Evolutionary conservation across 2,888 invertebrate species (phyloP).

Genomic region (Lysandra bellargus): DNA sequence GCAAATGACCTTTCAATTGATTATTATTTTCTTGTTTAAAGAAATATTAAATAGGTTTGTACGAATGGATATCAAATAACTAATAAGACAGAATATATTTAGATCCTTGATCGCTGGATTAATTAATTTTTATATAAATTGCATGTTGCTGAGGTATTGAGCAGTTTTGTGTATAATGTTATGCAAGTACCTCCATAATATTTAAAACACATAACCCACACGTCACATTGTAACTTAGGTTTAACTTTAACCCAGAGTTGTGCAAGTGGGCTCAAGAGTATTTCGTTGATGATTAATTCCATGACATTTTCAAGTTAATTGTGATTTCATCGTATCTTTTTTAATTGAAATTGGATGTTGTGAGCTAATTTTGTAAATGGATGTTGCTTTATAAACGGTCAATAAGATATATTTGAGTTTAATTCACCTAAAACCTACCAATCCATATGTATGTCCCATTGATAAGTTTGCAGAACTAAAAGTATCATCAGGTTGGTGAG

Average conservation of each 20-base stretch:
- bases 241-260: not conserved
- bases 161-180: not conserved
- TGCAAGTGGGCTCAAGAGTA: not conserved
- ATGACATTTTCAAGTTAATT: slow-evolving; percentile 4
- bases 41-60: no score
- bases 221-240: not conserved
- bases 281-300: not conserved
- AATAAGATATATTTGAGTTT: slow-evolving; percentile 28
- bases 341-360: slow-evolving; percentile 10
- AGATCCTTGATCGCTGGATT: no score
- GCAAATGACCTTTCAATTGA: no score
- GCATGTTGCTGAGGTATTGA: not conserved
- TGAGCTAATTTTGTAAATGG: slow-evolving; percentile 31
- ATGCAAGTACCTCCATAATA: not conserved
- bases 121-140: no score
- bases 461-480: not conserved
- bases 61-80: no score
- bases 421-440: not conserved
- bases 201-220: not conserved
- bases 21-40: no score
- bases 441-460: not conserved
- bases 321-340: slow-evolving; percentile 11
- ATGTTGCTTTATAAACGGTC: slow-evolving; percentile 38
- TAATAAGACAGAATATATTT: not conserved
- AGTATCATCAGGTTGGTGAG: not conserved